Evolutionary conservation across 2,113 vertebrate genomes (phyloP).

Genomic region (Odocoileus hemionus): DNA sequence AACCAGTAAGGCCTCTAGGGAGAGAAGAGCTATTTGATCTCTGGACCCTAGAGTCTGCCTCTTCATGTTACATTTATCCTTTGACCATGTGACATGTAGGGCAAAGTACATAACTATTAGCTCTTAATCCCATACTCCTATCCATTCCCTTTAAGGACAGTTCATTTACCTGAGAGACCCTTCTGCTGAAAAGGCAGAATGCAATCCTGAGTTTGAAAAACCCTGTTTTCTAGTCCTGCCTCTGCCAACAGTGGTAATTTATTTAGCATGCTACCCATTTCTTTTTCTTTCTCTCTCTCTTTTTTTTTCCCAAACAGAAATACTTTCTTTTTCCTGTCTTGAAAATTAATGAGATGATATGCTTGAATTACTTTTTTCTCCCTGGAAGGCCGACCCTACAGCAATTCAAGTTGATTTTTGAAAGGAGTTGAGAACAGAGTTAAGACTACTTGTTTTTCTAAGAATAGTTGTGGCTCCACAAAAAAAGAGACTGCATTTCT

Average conservation of each 20-base stretch:
- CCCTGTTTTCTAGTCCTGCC: not conserved
- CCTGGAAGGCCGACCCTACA: not conserved
- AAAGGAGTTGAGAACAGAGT: constrained; percentile 20
- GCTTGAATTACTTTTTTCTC: constrained; percentile 36
- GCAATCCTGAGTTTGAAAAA: not conserved
- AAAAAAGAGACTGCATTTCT: constrained; percentile 18
- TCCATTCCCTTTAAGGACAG: not conserved
- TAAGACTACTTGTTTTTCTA: constrained; percentile 41
- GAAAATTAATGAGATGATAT: constrained; percentile 49
- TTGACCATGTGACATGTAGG: not conserved
- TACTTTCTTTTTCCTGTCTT: constrained; percentile 13
- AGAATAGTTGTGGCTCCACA: constrained; percentile 10
- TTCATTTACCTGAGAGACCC: not conserved
- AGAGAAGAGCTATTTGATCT: not conserved
- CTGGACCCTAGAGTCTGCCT: not conserved
- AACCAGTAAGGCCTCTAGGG: not conserved
- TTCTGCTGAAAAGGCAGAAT: constrained; percentile 13
- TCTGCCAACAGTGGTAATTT: not conserved
- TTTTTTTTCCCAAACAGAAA: not conserved
- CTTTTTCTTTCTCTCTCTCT: not conserved
- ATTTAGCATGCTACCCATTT: not conserved
- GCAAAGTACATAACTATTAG: not conserved
- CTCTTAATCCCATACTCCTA: not conserved
- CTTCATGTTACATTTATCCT: not conserved
- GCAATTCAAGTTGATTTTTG: constrained; percentile 23